Percentiles rank a stretch among this genome's conserved stretches.
These are phyloP conservation scores for Gobio occitaniae DNA, from an alignment of 2,797 vertebrate genomes.

Conservation along the genomic window DNA sequence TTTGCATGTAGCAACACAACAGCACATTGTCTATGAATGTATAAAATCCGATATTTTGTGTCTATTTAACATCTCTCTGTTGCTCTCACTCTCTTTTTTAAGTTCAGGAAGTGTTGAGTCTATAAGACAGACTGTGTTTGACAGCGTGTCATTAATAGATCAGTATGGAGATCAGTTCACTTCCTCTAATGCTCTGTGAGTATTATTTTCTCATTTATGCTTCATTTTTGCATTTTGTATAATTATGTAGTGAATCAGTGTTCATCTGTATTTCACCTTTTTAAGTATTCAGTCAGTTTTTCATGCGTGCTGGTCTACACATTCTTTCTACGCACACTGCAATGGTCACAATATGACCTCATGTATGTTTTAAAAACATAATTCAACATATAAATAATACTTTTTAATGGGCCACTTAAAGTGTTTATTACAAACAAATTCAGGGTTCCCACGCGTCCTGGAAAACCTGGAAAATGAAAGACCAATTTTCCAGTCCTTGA, in stretches of 20 bases:
- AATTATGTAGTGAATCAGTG: not conserved
- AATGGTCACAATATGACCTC: too few relatives aligned
- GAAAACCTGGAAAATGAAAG: too few relatives aligned
- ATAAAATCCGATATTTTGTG: not conserved
- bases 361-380: too few relatives aligned
- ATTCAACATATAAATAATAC: too few relatives aligned
- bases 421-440: too few relatives aligned
- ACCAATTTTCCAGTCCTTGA: too few relatives aligned
- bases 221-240: too few relatives aligned
- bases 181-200: slow-evolving; percentile 1
- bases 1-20: not conserved
- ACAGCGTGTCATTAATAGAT: not conserved
- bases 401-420: too few relatives aligned
- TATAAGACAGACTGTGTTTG: not conserved
- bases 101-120: not conserved
- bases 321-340: too few relatives aligned
- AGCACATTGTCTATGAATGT: not conserved
- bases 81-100: not conserved
- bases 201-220: not conserved
- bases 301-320: not conserved
- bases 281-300: not conserved
- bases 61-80: not conserved
- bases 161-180: not conserved
- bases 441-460: too few relatives aligned
- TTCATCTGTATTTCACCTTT: not conserved